A percentile compares a stretch with the other conserved stretches of the same genome.
These are phyloP conservation scores for Cercocebus atys DNA, from an alignment of 2,113 vertebrate species.

Conservation along the genomic window DNA sequence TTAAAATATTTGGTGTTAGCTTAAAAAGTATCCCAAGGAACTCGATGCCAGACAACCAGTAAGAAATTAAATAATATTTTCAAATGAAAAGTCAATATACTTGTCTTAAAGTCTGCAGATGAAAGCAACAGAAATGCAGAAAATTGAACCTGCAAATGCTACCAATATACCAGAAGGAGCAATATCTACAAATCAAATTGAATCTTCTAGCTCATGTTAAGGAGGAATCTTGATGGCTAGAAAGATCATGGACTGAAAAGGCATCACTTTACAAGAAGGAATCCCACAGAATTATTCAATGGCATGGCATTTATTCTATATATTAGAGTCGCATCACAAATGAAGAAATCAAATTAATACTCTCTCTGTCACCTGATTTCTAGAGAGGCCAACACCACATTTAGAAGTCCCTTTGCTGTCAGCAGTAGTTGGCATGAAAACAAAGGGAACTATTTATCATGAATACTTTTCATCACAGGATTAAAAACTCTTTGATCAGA, in stretches of 20 bases:
- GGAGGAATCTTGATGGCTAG: slow-evolving; percentile 26
- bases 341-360: slow-evolving; percentile 58
- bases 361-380: neutral
- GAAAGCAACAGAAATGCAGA: neutral
- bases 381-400: neutral
- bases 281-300: slow-evolving; percentile 54
- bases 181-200: slow-evolving; percentile 63
- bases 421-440: neutral
- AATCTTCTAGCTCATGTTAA: slow-evolving; percentile 43
- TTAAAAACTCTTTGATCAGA: neutral
- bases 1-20: neutral
- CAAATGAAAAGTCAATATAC: neutral
- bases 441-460: neutral
- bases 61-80: neutral
- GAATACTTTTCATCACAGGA: neutral
- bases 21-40: neutral
- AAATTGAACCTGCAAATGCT: slow-evolving; percentile 7
- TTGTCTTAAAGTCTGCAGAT: neutral
- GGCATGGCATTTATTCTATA: slow-evolving; percentile 49
- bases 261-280: slow-evolving; percentile 40
- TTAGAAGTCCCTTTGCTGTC: neutral
- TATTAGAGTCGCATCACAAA: slow-evolving; percentile 46
- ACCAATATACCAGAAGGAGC: slow-evolving; percentile 54
- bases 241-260: slow-evolving; percentile 45
- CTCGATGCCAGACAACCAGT: neutral